These are phyloP conservation scores for Scaeva pyrastri DNA, from an alignment of 2,888 invertebrate genomes.

Conservation along the genomic window DNA sequence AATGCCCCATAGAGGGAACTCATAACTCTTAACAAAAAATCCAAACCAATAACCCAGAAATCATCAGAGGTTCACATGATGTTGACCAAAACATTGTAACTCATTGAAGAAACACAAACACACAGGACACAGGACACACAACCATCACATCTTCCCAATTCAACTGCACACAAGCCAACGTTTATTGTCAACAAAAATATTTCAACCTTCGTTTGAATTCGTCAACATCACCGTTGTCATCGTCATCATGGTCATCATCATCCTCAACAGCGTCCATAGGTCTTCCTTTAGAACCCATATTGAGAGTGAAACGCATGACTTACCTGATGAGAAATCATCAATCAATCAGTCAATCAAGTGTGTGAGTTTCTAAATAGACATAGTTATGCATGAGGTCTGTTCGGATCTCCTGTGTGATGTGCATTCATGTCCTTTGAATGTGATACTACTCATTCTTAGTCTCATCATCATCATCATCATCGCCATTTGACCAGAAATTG, in stretches of 20 bases:
- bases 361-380: slow-evolving; percentile 34
- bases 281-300: neutral
- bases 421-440: slow-evolving; percentile 39
- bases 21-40: no score
- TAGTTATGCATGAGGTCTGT: slow-evolving; percentile 6
- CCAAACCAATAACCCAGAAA: slow-evolving; percentile 16
- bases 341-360: slow-evolving; percentile 72
- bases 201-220: slow-evolving; percentile 38
- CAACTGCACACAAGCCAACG: slow-evolving; percentile 5
- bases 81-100: slow-evolving; percentile 18
- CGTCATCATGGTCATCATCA: neutral
- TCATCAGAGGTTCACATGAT: slow-evolving; percentile 11
- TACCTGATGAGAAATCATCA: slow-evolving; percentile 67
- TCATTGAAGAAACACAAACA: neutral
- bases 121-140: neutral
- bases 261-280: slow-evolving; percentile 4
- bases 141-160: slow-evolving; percentile 12
- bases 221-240: slow-evolving; percentile 23
- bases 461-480: slow-evolving; percentile 25
- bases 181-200: slow-evolving; percentile 69
- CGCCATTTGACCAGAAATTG: slow-evolving; percentile 27
- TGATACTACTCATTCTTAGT: neutral
- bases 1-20: no score
- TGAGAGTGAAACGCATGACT: slow-evolving; percentile 49
- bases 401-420: neutral